A percentile compares a stretch with the other conserved stretches of the same genome.
Conservation (phyloP, 2,113 vertebrate genomes). For the Chloropsis hardwickii region DNA sequence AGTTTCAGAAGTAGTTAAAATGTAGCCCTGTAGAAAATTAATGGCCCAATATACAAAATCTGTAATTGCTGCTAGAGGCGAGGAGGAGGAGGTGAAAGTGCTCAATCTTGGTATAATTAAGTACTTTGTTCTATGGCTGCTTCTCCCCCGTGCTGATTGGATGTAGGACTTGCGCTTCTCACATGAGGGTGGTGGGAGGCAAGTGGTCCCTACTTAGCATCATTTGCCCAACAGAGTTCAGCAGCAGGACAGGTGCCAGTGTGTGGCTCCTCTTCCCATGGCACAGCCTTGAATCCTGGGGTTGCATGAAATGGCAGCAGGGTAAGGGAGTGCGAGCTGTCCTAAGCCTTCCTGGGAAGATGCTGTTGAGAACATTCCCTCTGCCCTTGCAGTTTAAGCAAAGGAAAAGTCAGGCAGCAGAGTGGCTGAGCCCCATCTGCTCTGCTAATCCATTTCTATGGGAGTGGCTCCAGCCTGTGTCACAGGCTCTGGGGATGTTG, state of each 20-base stretch:
- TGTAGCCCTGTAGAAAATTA: conserved; percentile 35
- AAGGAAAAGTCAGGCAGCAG: background rate
- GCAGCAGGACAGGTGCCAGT: background rate
- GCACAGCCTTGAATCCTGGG: background rate
- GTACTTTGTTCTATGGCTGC: background rate
- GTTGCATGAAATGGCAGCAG: background rate
- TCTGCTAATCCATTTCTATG: background rate
- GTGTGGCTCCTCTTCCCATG: background rate
- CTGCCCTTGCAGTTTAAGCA: background rate
- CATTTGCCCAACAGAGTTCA: background rate
- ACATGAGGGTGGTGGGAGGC: background rate
- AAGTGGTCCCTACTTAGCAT: background rate
- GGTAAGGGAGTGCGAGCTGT: background rate
- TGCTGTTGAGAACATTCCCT: background rate
- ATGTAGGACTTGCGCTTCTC: background rate
- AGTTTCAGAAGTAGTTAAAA: conserved; percentile 50
- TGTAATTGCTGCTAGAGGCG: conserved; percentile 34
- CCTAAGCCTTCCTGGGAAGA: background rate
- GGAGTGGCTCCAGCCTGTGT: background rate
- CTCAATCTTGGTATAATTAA: conserved; percentile 19
- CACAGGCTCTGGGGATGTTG: accelerated
- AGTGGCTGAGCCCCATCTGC: background rate
- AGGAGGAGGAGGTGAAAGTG: conserved; percentile 20
- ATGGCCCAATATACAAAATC: conserved; percentile 33
- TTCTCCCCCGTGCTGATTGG: background rate